Evolutionary conservation across 2,113 vertebrate genomes (phyloP).

Genomic region (Pteronura brasiliensis): DNA sequence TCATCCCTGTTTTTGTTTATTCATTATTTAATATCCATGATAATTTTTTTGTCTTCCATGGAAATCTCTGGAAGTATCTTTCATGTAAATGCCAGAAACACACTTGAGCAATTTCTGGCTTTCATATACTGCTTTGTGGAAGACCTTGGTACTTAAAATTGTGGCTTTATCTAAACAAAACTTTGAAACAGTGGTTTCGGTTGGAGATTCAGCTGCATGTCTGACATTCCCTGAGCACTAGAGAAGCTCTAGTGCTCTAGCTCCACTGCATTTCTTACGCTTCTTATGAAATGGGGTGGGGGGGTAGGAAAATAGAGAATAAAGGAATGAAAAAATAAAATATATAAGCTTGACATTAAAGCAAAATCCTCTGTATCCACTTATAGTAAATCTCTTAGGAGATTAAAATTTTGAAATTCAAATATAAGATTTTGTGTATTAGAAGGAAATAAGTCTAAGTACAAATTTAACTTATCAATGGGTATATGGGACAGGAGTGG

Average conservation of each 20-base stretch:
- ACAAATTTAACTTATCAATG: neutral
- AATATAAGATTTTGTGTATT: neutral
- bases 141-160: neutral
- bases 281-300: neutral
- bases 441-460: neutral
- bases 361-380: neutral
- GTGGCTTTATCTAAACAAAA: neutral
- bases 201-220: neutral
- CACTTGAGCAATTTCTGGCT: neutral
- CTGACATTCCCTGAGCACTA: neutral
- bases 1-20: neutral
- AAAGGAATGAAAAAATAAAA: neutral
- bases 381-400: neutral
- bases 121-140: neutral
- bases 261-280: neutral
- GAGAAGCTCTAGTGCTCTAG: too few species aligned
- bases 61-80: neutral
- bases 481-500: neutral
- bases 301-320: neutral
- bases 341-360: neutral
- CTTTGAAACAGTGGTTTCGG: neutral
- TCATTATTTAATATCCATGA: neutral
- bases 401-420: neutral
- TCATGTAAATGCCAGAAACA: neutral
- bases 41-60: neutral